phyloP scores from a whole-genome alignment of 2,113 vertebrate genomes.

The Clarias magur region DNA sequence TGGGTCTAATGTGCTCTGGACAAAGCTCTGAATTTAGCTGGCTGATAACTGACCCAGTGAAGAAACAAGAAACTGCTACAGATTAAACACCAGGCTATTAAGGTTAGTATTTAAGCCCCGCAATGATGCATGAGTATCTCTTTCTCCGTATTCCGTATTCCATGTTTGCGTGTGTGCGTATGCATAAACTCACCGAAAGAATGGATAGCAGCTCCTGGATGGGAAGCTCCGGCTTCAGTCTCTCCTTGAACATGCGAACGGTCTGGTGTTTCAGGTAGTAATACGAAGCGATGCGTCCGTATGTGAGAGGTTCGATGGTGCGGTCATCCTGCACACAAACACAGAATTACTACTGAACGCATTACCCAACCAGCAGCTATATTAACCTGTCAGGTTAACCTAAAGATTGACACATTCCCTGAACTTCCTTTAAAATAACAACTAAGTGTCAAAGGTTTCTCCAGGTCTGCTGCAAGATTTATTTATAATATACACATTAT shows the following conservation, averaged over 20 bases:
- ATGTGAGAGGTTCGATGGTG: slow-evolving; percentile 82
- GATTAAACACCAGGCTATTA: not conserved
- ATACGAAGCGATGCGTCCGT: slow-evolving; percentile 90
- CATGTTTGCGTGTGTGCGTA: too few relatives aligned
- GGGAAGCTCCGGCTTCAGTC: slow-evolving; percentile 82
- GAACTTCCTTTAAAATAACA: not conserved
- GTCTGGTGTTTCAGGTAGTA: slow-evolving; percentile 96
- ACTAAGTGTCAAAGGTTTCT: not conserved
- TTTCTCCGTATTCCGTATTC: not conserved
- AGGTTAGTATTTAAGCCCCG: not conserved
- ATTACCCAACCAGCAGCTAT: not conserved
- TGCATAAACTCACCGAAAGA: slow-evolving; percentile 82
- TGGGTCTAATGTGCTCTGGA: not conserved
- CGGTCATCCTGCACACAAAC: slow-evolving; percentile 78
- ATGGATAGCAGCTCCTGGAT: slow-evolving; percentile 83
- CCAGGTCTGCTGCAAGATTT: not conserved
- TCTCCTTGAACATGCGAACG: slow-evolving; percentile 88
- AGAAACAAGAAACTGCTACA: not conserved
- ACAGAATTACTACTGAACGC: slow-evolving; percentile 12
- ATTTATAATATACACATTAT: not conserved
- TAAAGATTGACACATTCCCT: too few relatives aligned
- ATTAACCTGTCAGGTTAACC: not conserved
- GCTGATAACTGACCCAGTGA: not conserved
- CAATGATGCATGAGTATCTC: not conserved
- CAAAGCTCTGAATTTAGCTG: not conserved